These are phyloP conservation scores for Myopa tessellatipennis DNA, from an alignment of 2,888 invertebrate genomes.

Conservation along the genomic window DNA sequence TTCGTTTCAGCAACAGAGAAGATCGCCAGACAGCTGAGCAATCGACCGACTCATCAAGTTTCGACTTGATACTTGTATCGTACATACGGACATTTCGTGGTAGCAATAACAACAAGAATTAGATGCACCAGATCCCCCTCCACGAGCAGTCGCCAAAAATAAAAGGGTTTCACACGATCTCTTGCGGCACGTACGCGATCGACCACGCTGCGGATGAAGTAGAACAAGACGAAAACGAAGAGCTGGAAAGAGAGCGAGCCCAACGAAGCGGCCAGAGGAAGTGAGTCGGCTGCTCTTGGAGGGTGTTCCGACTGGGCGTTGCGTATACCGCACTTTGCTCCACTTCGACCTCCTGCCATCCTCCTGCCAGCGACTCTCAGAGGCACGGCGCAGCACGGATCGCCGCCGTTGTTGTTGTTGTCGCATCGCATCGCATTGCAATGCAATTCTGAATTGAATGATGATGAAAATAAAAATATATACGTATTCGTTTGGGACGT, in stretches of 20 bases:
- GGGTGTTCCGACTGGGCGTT: conserved; percentile 35
- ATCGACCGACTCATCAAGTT: neutral
- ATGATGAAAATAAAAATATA: conserved; percentile 41
- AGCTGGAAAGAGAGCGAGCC: neutral
- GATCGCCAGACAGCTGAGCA: neutral
- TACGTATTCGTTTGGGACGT: conserved; percentile 49
- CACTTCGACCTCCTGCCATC: conserved; percentile 7
- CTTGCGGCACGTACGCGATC: conserved; percentile 28
- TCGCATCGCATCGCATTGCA: neutral
- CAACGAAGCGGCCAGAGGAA: neutral
- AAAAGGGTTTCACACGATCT: conserved; percentile 37
- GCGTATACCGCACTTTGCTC: conserved; percentile 26
- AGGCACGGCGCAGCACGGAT: conserved; percentile 6
- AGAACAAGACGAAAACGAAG: neutral
- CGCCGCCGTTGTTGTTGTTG: neutral
- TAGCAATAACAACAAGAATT: conserved; percentile 12
- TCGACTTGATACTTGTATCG: neutral
- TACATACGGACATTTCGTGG: neutral
- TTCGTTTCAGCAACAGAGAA: neutral
- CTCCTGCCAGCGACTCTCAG: neutral
- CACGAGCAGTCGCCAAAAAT: neutral
- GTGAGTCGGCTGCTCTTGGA: conserved; percentile 1
- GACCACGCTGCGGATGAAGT: neutral
- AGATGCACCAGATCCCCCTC: conserved; percentile 25
- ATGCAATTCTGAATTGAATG: conserved; percentile 25